Base-by-base conservation (phyloP, 2,797 vertebrate genomes). In the Sebastolobus altivelis region DNA sequence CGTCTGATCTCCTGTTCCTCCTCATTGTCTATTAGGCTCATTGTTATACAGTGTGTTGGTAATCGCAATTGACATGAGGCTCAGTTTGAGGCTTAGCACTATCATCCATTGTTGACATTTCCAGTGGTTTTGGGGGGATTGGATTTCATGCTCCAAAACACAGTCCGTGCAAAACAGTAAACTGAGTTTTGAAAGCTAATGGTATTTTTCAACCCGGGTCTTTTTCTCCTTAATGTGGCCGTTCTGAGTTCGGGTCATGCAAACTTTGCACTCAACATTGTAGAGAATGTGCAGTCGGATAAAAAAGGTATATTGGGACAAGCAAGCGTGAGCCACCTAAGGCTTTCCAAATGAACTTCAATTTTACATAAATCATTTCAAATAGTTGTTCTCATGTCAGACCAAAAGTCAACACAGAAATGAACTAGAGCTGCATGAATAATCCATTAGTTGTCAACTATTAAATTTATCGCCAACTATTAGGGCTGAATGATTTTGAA, bases 61-160 rank as follows among this genome's bases (percentile, higher is more conserved):
- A 58, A 63, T 79, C 62, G 1, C 61, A 3, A 18, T 52, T 59
- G 66, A 73, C 59, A 68, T 3, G 16, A 65, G 29, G 66, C 77
- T 80, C 81, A 71, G 60, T 77, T 67, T n/a, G 25, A 71, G 55
- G 22, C 73, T 73, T 22, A 73, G 49, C 52, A 43, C 52, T 31
- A 38, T 62, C 62, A 76, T 62, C 49, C 81, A 69, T 12, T 75
- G 58, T 79, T 76, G 37, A 56, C 68, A 65, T 75, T 27, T 83
- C 54, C 40, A 52, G 22, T 52, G 37, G 22, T 65, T 59, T 43
- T 67, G 11, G 20, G 60, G 55, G 38, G 37, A 63, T 52, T 68
- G 8, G 63, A 82, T 80, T 76, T 73, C 70, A 68, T 49, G 43
- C 72, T 77, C 76, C 29, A 29, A 33, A 82, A 59, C 49, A 49